Evolutionary conservation across 2,888 invertebrate species (phyloP).

Genomic region (Cybosia mesomella): DNA sequence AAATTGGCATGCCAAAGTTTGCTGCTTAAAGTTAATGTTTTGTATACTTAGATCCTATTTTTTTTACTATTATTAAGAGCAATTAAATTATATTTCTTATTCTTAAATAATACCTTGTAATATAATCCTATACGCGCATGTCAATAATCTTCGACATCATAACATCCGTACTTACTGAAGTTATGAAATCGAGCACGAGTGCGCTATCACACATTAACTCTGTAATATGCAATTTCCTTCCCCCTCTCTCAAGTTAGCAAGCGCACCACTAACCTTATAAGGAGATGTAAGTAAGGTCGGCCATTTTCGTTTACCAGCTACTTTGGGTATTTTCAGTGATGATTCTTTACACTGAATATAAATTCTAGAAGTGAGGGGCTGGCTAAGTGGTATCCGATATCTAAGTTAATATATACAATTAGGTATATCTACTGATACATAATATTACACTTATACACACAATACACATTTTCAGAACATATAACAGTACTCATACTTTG

Average conservation of each 20-base stretch:
- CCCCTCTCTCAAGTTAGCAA: conserved; percentile 6
- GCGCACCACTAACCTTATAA: neutral
- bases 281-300: neutral
- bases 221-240: conserved; percentile 18
- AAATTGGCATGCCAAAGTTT: too few relatives aligned
- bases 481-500: too few relatives aligned
- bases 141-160: neutral
- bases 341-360: neutral
- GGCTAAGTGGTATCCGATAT: too few relatives aligned
- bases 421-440: too few relatives aligned
- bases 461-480: too few relatives aligned
- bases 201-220: conserved; percentile 12
- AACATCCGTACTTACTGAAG: neutral
- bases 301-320: neutral
- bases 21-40: too few relatives aligned
- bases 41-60: too few relatives aligned
- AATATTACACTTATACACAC: too few relatives aligned
- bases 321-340: neutral
- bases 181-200: conserved; percentile 1
- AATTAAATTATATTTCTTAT: too few relatives aligned
- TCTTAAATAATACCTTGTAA: neutral
- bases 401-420: too few relatives aligned
- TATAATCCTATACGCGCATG: neutral
- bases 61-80: too few relatives aligned
- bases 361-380: too few relatives aligned